Conservation (phyloP, 2,888 invertebrate species). For the Phrixothrix hirtus region DNA sequence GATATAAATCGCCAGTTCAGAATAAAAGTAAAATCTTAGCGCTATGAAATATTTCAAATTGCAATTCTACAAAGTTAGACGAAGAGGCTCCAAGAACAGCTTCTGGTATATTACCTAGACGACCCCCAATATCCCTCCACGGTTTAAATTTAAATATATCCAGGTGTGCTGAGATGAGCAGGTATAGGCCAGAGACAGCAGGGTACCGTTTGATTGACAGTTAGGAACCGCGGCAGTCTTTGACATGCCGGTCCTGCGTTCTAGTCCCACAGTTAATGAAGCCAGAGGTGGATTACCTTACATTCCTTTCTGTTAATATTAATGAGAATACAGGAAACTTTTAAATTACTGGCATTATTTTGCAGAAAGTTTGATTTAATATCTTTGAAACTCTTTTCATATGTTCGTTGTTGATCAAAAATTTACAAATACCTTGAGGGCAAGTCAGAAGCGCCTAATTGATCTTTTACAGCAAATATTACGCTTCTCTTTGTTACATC, state of each 20-base stretch:
- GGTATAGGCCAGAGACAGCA: slow-evolving; percentile 49
- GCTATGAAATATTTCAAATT: neutral
- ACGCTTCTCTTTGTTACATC: no score
- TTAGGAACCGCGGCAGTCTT: slow-evolving; percentile 49
- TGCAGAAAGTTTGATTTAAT: no score
- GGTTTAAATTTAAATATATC: slow-evolving; percentile 38
- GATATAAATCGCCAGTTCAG: no score
- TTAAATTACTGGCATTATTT: no score
- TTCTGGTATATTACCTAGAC: slow-evolving; percentile 23
- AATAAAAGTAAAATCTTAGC: neutral
- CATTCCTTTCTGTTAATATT: slow-evolving; percentile 14
- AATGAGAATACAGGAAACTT: neutral
- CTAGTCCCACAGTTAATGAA: slow-evolving; percentile 41
- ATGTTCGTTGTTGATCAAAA: no score
- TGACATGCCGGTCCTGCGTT: slow-evolving; percentile 41
- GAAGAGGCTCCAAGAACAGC: slow-evolving; percentile 19
- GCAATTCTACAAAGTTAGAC: slow-evolving; percentile 13
- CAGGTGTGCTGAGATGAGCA: slow-evolving; percentile 39
- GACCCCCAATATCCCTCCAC: slow-evolving; percentile 29
- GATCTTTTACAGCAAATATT: no score
- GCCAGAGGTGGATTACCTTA: slow-evolving; percentile 33
- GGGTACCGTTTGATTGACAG: slow-evolving; percentile 52
- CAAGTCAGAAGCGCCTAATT: no score
- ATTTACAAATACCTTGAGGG: no score
- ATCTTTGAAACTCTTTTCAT: no score